Evolutionary conservation across 2,797 vertebrate species (phyloP).

Genomic region (Sciurus carolinensis): DNA sequence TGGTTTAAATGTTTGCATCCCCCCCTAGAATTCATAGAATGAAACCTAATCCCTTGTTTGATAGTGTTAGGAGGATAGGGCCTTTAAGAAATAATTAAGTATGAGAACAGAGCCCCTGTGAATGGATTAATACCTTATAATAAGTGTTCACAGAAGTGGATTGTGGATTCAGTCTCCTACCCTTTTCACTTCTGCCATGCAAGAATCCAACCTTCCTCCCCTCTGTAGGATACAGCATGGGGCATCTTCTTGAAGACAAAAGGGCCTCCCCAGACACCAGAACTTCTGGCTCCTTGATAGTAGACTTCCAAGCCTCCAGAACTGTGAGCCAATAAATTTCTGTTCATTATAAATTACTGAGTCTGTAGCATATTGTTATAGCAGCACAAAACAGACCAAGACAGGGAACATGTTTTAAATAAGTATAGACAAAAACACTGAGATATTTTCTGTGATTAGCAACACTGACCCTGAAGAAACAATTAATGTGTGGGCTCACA

Average conservation of each 20-base stretch:
- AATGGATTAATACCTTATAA: neutral
- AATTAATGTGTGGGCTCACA: neutral
- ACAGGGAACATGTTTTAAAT: neutral
- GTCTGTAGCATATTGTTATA: neutral
- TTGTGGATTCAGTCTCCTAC: neutral
- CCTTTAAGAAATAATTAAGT: neutral
- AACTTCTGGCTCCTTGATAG: neutral
- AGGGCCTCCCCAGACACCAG: neutral
- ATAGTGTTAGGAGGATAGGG: neutral
- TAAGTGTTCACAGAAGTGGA: neutral
- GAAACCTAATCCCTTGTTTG: neutral
- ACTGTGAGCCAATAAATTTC: neutral
- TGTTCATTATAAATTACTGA: neutral
- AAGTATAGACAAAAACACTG: slow-evolving; percentile 10
- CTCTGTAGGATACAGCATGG: neutral
- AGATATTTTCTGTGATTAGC: slow-evolving; percentile 4
- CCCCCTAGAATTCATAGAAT: neutral
- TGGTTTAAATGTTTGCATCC: neutral
- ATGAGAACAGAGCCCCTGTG: neutral
- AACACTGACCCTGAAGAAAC: slow-evolving; percentile 34
- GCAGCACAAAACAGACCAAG: neutral
- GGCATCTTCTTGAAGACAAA: neutral
- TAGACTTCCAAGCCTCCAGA: neutral
- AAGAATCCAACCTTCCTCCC: neutral
- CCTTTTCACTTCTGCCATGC: neutral